Conservation (phyloP, 1,140 invertebrate genomes). For the Drosophila busckii region DNA sequence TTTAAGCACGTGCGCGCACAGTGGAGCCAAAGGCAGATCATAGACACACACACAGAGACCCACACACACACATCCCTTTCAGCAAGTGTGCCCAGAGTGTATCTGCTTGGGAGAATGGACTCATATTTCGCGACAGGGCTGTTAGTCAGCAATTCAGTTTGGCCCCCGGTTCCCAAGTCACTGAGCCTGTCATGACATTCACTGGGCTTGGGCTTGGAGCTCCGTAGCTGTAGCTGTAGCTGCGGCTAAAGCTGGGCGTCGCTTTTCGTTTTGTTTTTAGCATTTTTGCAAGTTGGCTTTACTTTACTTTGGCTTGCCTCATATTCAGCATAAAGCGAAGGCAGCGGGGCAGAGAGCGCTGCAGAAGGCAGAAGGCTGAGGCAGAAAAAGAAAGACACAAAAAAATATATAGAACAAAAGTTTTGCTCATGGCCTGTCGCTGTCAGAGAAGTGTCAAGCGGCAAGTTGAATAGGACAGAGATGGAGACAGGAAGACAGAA, state of each 20-base stretch:
- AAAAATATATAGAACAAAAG: conserved; percentile 67
- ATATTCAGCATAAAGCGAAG: conserved; percentile 39
- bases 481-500: conserved; percentile 15
- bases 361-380: background rate
- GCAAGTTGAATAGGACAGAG: conserved; percentile 67
- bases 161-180: conserved; percentile 61
- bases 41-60: too few species aligned
- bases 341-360: conserved; percentile 38
- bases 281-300: conserved; percentile 53
- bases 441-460: conserved; percentile 77
- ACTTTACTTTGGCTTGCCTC: conserved; percentile 25
- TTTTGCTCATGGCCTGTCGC: conserved; percentile 68
- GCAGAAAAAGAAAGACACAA: background rate
- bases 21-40: conserved; percentile 34
- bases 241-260: too few species aligned
- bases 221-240: too few species aligned
- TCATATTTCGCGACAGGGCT: conserved; percentile 76
- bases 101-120: conserved; percentile 50
- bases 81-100: conserved; percentile 16
- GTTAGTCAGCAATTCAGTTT: conserved; percentile 76
- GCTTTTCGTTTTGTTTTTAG: conserved; percentile 63
- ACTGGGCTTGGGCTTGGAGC: too few species aligned
- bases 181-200: conserved; percentile 75
- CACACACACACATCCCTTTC: conserved; percentile 35
- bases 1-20: conserved; percentile 72